Evolutionary conservation across 2,888 invertebrate species (phyloP).

Genomic region (Drosophila gaucha): DNA sequence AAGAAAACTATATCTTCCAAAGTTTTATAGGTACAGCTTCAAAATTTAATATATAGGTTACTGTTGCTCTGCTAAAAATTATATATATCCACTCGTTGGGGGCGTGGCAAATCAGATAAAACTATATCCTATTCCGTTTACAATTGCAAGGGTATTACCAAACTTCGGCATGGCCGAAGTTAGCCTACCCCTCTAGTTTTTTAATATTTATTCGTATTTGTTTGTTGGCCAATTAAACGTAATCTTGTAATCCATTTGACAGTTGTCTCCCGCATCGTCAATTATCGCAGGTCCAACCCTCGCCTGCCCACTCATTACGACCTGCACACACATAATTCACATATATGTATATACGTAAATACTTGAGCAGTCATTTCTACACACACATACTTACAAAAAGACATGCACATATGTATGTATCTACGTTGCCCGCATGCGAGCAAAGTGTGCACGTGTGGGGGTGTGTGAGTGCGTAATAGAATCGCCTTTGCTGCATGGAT

Average conservation of each 20-base stretch:
- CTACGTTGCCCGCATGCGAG: slow-evolving; percentile 36
- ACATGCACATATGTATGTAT: background rate
- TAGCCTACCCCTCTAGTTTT: too few species aligned
- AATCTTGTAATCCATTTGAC: slow-evolving; percentile 47
- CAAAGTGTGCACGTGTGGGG: background rate
- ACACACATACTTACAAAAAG: background rate
- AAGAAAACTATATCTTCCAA: too few species aligned
- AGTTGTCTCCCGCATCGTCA: slow-evolving; percentile 38
- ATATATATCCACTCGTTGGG: too few species aligned
- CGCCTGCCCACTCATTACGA: slow-evolving; percentile 12
- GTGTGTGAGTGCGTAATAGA: slow-evolving; percentile 6
- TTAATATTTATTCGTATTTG: slow-evolving; percentile 3
- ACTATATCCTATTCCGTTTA: too few species aligned
- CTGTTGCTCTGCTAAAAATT: too few species aligned
- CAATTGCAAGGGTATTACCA: too few species aligned
- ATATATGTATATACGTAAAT: background rate
- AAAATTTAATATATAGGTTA: too few species aligned
- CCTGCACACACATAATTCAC: slow-evolving; percentile 6
- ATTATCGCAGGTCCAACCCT: slow-evolving; percentile 13
- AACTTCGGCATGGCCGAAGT: too few species aligned
- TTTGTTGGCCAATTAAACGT: slow-evolving; percentile 43
- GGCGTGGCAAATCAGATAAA: too few species aligned
- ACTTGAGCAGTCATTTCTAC: background rate
- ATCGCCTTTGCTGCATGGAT: slow-evolving; percentile 6
- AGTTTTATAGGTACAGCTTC: too few species aligned